A percentile compares a stretch with the other conserved stretches of the same genome.
These are phyloP conservation scores for Amiota communis DNA, from an alignment of 2,888 invertebrate species.

Conservation along the genomic window DNA sequence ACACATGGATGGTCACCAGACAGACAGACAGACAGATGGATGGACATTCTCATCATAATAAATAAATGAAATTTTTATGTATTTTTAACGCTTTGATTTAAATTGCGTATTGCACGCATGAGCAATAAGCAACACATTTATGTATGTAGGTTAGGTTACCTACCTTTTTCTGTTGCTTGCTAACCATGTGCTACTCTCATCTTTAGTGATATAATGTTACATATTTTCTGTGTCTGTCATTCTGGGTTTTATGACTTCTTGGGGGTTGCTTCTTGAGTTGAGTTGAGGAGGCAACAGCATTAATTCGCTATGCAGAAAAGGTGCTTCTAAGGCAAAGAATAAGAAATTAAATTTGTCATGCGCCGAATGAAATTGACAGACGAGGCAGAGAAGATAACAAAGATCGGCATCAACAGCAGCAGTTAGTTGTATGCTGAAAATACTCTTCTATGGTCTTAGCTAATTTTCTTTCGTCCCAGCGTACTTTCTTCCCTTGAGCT, in stretches of 20 bases:
- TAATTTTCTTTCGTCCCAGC: too few relatives aligned
- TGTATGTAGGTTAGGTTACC: too few relatives aligned
- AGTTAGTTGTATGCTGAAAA: too few relatives aligned
- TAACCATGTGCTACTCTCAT: not conserved
- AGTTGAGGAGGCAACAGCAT: not conserved
- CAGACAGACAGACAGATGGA: not conserved
- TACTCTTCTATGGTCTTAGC: too few relatives aligned
- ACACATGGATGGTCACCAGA: too few relatives aligned
- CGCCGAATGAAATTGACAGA: conserved; percentile 31
- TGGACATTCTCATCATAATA: too few relatives aligned
- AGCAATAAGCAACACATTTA: too few relatives aligned
- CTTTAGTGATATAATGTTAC: too few relatives aligned
- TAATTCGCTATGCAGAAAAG: conserved; percentile 3
- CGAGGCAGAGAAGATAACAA: not conserved
- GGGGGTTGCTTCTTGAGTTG: conserved; percentile 42
- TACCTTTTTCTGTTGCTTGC: not conserved
- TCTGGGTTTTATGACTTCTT: conserved; percentile 2
- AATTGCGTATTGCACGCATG: not conserved
- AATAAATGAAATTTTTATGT: too few relatives aligned
- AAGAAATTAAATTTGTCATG: conserved; percentile 67
- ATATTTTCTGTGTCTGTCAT: conserved; percentile 12
- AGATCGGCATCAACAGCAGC: not conserved
- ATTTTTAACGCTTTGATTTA: conserved; percentile 14
- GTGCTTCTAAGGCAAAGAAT: conserved; percentile 46
- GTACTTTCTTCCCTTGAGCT: not conserved